Percentiles rank a stretch among this genome's conserved stretches.
These are phyloP conservation scores for Epinotia brunnichana DNA, from an alignment of 2,888 invertebrate species.

Conservation along the genomic window DNA sequence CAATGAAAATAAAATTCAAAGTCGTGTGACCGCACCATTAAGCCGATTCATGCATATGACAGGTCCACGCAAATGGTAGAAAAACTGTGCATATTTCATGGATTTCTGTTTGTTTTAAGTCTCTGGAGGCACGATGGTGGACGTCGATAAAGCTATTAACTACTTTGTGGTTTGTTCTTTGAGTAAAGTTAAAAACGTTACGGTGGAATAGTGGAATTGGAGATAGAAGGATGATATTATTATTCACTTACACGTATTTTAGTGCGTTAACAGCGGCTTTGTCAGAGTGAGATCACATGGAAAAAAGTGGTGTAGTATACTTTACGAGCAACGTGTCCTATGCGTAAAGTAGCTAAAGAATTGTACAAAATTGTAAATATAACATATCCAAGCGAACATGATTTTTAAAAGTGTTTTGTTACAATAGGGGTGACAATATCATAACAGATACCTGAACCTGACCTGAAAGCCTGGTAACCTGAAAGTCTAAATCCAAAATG, in stretches of 20 bases:
- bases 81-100: slow-evolving; percentile 43
- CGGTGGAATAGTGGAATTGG: background rate
- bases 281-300: background rate
- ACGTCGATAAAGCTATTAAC: slow-evolving; percentile 38
- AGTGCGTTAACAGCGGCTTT: background rate
- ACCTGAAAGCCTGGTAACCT: too few species aligned
- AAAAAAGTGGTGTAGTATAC: background rate
- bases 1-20: slow-evolving; percentile 18
- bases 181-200: background rate
- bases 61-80: slow-evolving; percentile 37
- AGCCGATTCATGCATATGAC: slow-evolving; percentile 34
- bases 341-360: too few species aligned
- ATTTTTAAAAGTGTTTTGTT: too few species aligned
- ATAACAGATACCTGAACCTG: too few species aligned
- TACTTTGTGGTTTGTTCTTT: slow-evolving; percentile 28
- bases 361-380: too few species aligned
- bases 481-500: too few species aligned
- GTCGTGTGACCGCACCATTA: background rate
- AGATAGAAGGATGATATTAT: background rate
- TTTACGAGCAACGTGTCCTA: too few species aligned
- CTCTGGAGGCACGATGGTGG: slow-evolving; percentile 17
- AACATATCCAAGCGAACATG: too few species aligned
- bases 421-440: too few species aligned
- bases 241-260: background rate
- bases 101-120: slow-evolving; percentile 25